These are phyloP conservation scores for Brachionus angularis DNA, from an alignment of 1,140 invertebrate species.

Conservation along the genomic window DNA sequence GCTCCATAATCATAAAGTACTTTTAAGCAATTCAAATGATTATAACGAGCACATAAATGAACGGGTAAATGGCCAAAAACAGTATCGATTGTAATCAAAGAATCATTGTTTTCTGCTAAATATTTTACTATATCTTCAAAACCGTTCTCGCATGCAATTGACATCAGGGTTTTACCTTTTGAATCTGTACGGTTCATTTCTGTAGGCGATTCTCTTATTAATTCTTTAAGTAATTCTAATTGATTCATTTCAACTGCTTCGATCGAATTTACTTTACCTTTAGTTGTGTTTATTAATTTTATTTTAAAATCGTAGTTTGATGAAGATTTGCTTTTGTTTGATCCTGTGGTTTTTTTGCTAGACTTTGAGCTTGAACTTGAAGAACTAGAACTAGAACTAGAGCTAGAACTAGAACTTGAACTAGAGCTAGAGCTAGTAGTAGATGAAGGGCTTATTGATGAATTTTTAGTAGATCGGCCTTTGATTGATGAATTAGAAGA, in stretches of 20 bases:
- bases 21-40: slow-evolving; percentile 30
- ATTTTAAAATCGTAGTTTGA: too few species aligned
- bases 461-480: background rate
- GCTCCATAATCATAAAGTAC: slow-evolving; percentile 11
- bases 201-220: background rate
- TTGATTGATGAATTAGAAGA: background rate
- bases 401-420: background rate
- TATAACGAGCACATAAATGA: slow-evolving; percentile 18
- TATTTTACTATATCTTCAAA: slow-evolving; percentile 20
- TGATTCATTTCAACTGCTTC: slow-evolving; percentile 35
- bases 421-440: background rate
- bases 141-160: slow-evolving; percentile 20
- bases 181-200: slow-evolving; percentile 27
- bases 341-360: too few species aligned
- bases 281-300: background rate
- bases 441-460: background rate
- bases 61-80: slow-evolving; percentile 30
- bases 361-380: background rate
- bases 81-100: background rate
- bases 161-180: slow-evolving; percentile 20
- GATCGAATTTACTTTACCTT: slow-evolving; percentile 16
- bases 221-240: slow-evolving; percentile 4
- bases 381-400: background rate
- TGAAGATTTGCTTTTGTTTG: background rate
- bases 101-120: slow-evolving; percentile 9